phyloP scores from a whole-genome alignment of 53 echinoderm and acorn worm species.

The Paracentrotus lividus region DNA sequence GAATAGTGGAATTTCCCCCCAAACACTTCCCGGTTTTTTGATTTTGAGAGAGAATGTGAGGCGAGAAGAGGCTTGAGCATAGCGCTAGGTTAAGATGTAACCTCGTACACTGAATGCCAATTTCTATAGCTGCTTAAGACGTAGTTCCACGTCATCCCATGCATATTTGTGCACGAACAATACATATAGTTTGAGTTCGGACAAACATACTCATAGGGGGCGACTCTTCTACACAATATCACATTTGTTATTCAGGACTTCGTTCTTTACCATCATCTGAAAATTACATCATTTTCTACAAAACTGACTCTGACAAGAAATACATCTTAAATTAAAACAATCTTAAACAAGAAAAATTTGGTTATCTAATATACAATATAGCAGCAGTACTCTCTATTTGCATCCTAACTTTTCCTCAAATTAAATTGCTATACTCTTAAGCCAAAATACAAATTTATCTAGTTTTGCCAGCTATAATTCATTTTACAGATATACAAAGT shows the following conservation, averaged over 20 bases:
- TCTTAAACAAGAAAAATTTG: background rate
- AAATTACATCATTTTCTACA: conserved; percentile 15
- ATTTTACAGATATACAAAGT: too few relatives aligned
- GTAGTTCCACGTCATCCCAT: too few relatives aligned
- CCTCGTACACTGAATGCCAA: too few relatives aligned
- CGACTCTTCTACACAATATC: too few relatives aligned
- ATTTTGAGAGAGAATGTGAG: too few relatives aligned
- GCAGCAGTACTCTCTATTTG: background rate
- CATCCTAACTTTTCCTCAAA: background rate
- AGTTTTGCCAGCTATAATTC: background rate
- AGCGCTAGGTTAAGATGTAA: too few relatives aligned
- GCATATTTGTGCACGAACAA: background rate
- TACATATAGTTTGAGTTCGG: too few relatives aligned
- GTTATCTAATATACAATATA: background rate
- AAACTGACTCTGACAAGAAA: background rate
- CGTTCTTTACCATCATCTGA: background rate
- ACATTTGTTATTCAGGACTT: conserved; percentile 41
- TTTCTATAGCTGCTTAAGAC: too few relatives aligned
- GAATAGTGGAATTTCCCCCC: too few relatives aligned
- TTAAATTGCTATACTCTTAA: background rate
- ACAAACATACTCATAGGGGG: too few relatives aligned
- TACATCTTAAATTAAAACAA: conserved; percentile 26
- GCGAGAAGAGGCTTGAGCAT: too few relatives aligned
- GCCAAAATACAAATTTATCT: background rate
- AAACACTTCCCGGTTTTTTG: too few relatives aligned